These are phyloP conservation scores for Dimorphilus gyrociliatus DNA, from an alignment of 2,888 invertebrate genomes.

Conservation along the genomic window DNA sequence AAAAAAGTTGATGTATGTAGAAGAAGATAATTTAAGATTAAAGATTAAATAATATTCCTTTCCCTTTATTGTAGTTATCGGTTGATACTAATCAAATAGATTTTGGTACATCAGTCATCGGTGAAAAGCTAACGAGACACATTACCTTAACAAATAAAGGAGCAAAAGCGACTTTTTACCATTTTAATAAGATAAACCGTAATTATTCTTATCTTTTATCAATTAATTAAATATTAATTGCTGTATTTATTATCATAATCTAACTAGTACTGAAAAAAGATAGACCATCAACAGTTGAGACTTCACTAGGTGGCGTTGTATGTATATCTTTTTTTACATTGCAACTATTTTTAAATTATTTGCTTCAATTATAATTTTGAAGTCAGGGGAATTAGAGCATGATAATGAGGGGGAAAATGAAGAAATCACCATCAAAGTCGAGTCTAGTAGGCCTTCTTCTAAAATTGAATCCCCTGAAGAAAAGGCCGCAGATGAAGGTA, in stretches of 20 bases:
- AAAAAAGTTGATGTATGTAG: conserved; percentile 37
- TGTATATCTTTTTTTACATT: too few relatives aligned
- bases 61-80: conserved; percentile 17
- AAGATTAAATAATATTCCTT: background rate
- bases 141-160: conserved; percentile 32
- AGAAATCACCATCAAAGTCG: too few relatives aligned
- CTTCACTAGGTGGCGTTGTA: conserved; percentile 27
- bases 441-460: too few relatives aligned
- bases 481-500: too few relatives aligned
- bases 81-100: conserved; percentile 26
- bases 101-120: conserved; percentile 36
- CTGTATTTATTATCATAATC: too few relatives aligned
- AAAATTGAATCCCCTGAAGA: too few relatives aligned
- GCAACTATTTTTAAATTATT: conserved; percentile 2
- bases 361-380: too few relatives aligned
- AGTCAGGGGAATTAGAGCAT: too few relatives aligned
- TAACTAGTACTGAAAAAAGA: conserved; percentile 19
- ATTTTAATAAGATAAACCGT: conserved; percentile 27
- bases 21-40: background rate
- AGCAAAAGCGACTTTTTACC: conserved; percentile 32
- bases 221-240: too few relatives aligned
- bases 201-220: background rate
- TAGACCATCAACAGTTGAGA: conserved; percentile 23
- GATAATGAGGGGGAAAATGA: too few relatives aligned
- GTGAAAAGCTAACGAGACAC: conserved; percentile 27